Evolutionary conservation across 2,113 vertebrate species (phyloP), one percentile per base, ranked within the genome.

Genomic region (Tetrax tetrax): DNA sequence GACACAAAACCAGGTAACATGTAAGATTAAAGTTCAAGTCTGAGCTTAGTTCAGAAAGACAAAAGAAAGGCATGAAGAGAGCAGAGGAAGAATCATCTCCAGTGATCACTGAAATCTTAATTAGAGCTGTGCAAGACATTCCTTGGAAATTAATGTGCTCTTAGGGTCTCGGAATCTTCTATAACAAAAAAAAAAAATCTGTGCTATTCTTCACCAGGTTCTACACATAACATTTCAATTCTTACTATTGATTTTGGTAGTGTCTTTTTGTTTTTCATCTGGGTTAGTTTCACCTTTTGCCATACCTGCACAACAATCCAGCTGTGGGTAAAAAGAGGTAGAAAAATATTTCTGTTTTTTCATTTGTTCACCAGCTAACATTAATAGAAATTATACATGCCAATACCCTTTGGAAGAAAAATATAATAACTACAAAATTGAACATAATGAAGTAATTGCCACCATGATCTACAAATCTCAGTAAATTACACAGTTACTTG

Each of bases 31-130:
- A 87, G 28, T 70, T 95, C 74, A 80, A 89, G 25, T 51, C 37
- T 64, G 54, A 53, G n/a, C 80, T 87, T 89, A 89, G 76, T 63
- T 94, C 74, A 94, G 45, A 63, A 94, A 69, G 9, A 48, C 33
- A 81, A 78, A 35, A 87, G 33, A 57, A 43, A 80, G 22, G 48
- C 37, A 77, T n/a, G 14, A 12, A 38, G 43, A 87, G 25, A 69
- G 12, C 21, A 83, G 15, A 10, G 6, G 4, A 66, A 61, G n/a
- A 75, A 33, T 91, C 35, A 75, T 50, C 74, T 66, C 28, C n/a
- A 63, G 38, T 31, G 23, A 75, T 47, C 70, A 90, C 47, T 33
- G 38, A 92, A 95, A 74, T 24, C 12, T 85, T 94, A 54, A 41
- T 84, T 60, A 93, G 56, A 89, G n/a, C 38, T 92, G 23, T 51